Base-by-base conservation (phyloP, 35 echinoderm and acorn worm species). In the Apostichopus californicus region DNA sequence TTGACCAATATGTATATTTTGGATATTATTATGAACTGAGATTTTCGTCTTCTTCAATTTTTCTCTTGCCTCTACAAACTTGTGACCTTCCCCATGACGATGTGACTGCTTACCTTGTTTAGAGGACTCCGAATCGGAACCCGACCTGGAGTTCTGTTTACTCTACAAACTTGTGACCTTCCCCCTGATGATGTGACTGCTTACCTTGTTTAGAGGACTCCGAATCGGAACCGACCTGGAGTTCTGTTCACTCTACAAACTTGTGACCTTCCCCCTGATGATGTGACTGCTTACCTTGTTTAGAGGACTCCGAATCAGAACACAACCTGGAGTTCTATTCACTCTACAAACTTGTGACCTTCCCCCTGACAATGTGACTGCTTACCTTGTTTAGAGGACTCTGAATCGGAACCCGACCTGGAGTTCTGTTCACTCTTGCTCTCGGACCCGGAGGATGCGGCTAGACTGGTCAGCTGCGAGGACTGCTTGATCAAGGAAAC, bases 401-500 rank as follows among this genome's bases (percentile, higher is more conserved):
- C 86, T n/a, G 86, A 89, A 17, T 89, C 86, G 53, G 86, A 89
- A 6, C 86, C 86, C 52, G 86, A 89, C 28, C 86, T 89, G 2
- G 86, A 89, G 14, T 61, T 66, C 13, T 89, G 86, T 53, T 89
- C 86, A 54, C 86, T 89, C 23, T 89, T 86, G 57, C 6, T 61
- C 73, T 93, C 81, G 10, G 21, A 94, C 92, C 94, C 96, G 75
- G 94, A 94, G 8, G 93, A 91, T 56, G 93, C 60, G 21, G 97
- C 97, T 52, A 99, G 93, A 58, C 95, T 94, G 65, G 97, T 99
- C 8, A 99, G 89, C 84, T 99, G 97, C 18, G 97, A 99, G n/a
- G 97, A 99, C 55, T 99, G 97, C 77, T 99, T 99, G 72, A 99
- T 99, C 11, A 99, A 81, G 13, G 97, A 99, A 9, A 99, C 97